Evolutionary conservation across 2,797 vertebrate species (phyloP), one percentile per base, ranked within the genome.

Genomic region (Cynodonichthys magdalenae): DNA sequence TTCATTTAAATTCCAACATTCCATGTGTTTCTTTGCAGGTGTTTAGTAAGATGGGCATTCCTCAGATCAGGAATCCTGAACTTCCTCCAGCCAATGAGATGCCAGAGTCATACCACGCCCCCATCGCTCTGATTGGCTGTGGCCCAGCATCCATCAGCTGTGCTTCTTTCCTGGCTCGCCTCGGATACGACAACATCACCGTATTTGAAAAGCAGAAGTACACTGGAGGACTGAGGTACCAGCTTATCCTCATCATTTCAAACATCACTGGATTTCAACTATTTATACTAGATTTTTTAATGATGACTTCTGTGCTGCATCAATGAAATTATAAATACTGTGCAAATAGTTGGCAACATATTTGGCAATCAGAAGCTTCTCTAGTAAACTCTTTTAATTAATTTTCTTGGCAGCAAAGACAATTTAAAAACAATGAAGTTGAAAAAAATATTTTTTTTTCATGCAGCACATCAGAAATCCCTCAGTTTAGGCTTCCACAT

Each of bases 121-220:
- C 95, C 52, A 95, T 98, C 46, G 96, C 95, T 77, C 93, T 99
- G 76, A 91, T 99, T 80, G 97, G 97, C 68, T 96, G 95, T 5
- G 96, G 96, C 6, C 96, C 96, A 18, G 94, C 96, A 8, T 96
- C 96, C 48, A 86, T 98, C 75, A 98, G 97, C 71, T 99, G 96
- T 76, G 95, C 95, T 55, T 94, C 96, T 1, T 98, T 97, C 79
- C 88, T 99, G 82, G 96, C 94, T 67, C 94, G 95, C n/a, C 84
- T 99, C 6, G 96, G 96, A 69, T 99, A 97, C 74, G 93, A 90
- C 0, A 82, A 96, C 74, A 93, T 99, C 66, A 97, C 95, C 45
- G 89, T 99, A 83, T 99, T 96, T 88, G 96, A 98, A 85, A 98
- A 95, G 65, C 92, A 95, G 82, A 90, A 94, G 53, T 98, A 95